Base-by-base conservation (phyloP, 2,113 vertebrate genomes). In the Athene cunicularia region DNA sequence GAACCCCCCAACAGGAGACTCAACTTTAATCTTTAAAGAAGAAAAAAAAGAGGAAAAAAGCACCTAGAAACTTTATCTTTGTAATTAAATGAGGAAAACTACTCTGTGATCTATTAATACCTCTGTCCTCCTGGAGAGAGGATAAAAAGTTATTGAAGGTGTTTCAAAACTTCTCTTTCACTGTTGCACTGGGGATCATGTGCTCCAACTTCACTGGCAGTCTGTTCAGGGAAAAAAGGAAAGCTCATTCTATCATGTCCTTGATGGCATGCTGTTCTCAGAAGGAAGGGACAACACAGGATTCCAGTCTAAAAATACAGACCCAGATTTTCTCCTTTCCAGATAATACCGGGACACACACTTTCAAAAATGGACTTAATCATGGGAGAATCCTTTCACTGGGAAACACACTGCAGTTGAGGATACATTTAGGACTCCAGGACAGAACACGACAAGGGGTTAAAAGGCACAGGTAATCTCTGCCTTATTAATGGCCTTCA, bases 241-340 rank as follows among this genome's bases (percentile, higher is more conserved):
- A 88, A 72, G 49, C 58, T 75, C 18, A 68, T 58, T 22, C 67
- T 49, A 2, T 47, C 49, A 30, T 43, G 66, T 75, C 37, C 82
- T 80, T 62, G 30, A 20, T 45, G 45, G 37, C 39, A 49, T 12
- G 32, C 79, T 89, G 68, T n/a, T 95, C 28, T 77, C 52, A 71
- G 47, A 90, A 63, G 50, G 45, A 82, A 93, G 41, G 80, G 66
- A 85, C 53, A 77, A 41, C 41, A 80, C 26, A 80, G 74, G 50
- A 94, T 70, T 82, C 70, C 92, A 76, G 71, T 41, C 84, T 95
- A 80, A 96, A 96, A 96, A 90, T 88, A 94, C 14, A 80, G n/a
- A 76, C 70, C 32, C 77, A 94, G 58, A 92, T 88, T 62, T 89
- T 67, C 56, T 74, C 21, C 37, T 71, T 90, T 83, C 67, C 55